Base-by-base conservation (phyloP, 2,888 invertebrate genomes). In the Philereme transversata region DNA sequence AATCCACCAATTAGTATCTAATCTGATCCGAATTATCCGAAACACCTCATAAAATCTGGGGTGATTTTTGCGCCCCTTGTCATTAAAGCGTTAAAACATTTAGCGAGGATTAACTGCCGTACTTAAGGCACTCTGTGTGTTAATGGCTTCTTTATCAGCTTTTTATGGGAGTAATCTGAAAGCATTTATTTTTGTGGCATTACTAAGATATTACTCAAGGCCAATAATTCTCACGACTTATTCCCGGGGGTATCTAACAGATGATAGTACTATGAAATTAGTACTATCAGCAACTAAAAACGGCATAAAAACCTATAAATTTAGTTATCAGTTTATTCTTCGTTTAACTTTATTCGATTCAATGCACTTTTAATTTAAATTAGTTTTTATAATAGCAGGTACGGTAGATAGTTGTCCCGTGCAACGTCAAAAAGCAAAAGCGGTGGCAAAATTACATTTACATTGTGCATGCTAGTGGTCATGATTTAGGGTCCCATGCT, bases 1-100 rank as follows among this genome's bases (percentile, higher is more conserved):
- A 22, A 22, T 22, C 22, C 22, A 22, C 22, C 22, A 22, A 22
- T 22, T 22, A 22, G 22, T 22, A 22, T 44, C 10, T 45, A 22
- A 7, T 45, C 45, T 34, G 10, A 50, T 50, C 7, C 3, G 45
- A 60, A 59, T 56, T 47, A 51, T 57, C 46, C 50, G n/a, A 56
- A 64, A 54, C 60, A 51, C 22, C 38, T 11, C 33, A 49, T 46
- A 60, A 51, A 58, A 61, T 46, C 43, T 54, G 33, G 64, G 69
- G 54, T 62, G 72, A 74, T 79, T 74, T 72, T 71, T 68, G 60
- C 66, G 67, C 60, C 72, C 69, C 75, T 74, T 65, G 62, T 71
- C 81, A 79, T 85, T 81, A 82, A 77, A 76, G 67, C 62, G 80
- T 85, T 79, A 80, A 88, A 86, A 81, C 72, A 87, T 83, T 84